phyloP scores from a whole-genome alignment of 2,797 vertebrate species.

The Pangasius sanitwongsei region DNA sequence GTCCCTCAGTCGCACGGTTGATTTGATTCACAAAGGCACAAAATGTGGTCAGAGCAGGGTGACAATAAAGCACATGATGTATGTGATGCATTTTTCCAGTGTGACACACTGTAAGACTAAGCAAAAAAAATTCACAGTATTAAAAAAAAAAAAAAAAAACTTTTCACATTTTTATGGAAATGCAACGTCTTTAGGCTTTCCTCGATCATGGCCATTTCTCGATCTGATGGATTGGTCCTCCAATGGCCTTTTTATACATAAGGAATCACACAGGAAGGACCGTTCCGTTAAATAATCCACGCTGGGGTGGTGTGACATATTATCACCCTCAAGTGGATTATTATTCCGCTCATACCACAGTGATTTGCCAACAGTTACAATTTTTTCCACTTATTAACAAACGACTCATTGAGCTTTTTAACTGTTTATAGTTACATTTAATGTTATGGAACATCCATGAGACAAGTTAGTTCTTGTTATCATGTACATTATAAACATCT shows the following conservation, averaged over 20 bases:
- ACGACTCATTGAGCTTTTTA: background rate
- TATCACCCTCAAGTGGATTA: background rate
- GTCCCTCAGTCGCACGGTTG: background rate
- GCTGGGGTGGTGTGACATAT: background rate
- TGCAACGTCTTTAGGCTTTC: background rate
- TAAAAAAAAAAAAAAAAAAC: too few species aligned
- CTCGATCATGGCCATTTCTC: background rate
- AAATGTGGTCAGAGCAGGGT: background rate
- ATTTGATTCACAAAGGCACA: constrained; percentile 6
- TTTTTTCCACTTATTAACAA: background rate
- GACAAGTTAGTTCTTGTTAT: background rate
- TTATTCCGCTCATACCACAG: background rate
- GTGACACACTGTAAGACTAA: background rate
- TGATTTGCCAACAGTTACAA: background rate
- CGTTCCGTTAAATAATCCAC: background rate
- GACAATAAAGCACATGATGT: constrained; percentile 25
- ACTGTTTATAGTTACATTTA: background rate
- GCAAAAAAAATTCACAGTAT: background rate
- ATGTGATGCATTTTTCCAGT: background rate
- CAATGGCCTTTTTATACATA: background rate
- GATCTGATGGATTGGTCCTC: background rate
- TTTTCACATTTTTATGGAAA: background rate
- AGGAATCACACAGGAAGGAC: background rate
- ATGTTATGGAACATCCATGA: background rate
- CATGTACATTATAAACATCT: background rate